These are phyloP conservation scores for Alosa sapidissima DNA, from an alignment of 2,797 vertebrate species.

Conservation along the genomic window DNA sequence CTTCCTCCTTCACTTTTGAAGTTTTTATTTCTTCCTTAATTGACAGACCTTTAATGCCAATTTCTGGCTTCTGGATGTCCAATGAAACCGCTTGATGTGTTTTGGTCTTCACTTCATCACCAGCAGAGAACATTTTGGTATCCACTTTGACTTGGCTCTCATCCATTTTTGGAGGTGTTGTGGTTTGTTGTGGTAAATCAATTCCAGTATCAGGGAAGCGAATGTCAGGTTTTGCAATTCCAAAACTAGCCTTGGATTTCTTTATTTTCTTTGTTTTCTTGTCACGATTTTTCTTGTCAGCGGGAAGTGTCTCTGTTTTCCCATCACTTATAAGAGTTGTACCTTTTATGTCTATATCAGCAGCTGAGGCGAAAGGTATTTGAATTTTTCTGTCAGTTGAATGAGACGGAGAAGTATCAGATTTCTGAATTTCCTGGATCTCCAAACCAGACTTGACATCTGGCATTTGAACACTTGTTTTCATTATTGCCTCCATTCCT, in stretches of 20 bases:
- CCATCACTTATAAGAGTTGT: not conserved
- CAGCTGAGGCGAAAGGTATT: not conserved
- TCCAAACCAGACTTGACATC: conserved; percentile 6
- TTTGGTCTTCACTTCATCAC: conserved; percentile 28
- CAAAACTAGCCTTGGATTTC: conserved; percentile 54
- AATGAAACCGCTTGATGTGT: not conserved
- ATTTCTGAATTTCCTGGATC: not conserved
- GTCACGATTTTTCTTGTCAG: conserved; percentile 34
- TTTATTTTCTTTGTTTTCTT: conserved; percentile 63
- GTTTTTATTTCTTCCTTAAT: not conserved
- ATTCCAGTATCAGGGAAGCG: conserved; percentile 61
- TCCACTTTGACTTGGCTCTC: conserved; percentile 30
- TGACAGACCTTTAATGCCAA: not conserved
- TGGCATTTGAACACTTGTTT: conserved; percentile 25
- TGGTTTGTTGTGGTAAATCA: conserved; percentile 55
- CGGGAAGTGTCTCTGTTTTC: not conserved
- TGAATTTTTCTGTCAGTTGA: not conserved
- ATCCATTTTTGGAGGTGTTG: conserved; percentile 22
- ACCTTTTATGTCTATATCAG: not conserved
- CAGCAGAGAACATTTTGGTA: conserved; percentile 20
- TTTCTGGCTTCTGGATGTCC: conserved; percentile 4
- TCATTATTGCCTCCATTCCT: conserved; percentile 39
- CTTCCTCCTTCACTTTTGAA: conserved; percentile 37
- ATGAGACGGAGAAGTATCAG: not conserved
- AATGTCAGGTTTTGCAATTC: conserved; percentile 61